Conservation (phyloP, 2,797 vertebrate genomes). For the Sebastes ruberrimus region DNA sequence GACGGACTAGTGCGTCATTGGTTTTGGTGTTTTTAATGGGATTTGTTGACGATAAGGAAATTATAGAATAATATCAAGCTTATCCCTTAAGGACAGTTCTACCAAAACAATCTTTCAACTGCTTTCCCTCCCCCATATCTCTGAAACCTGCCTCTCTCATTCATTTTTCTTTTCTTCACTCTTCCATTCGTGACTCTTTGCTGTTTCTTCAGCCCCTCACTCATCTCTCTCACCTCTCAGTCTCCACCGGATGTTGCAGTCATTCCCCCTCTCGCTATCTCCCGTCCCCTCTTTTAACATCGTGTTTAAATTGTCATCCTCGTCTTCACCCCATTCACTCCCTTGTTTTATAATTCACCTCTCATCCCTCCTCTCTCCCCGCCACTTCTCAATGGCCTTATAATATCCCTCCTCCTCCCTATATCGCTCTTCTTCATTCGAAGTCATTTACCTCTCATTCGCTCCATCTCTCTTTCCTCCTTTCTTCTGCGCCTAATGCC, state of each 20-base stretch:
- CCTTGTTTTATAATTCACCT: conserved; percentile 71
- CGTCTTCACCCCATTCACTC: conserved; percentile 58
- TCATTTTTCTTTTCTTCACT: background rate
- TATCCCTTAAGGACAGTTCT: background rate
- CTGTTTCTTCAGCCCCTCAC: background rate
- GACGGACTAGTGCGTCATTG: background rate
- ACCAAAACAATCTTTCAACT: background rate
- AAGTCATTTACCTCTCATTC: conserved; percentile 72
- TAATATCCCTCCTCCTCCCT: conserved; percentile 56
- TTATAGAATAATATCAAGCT: background rate
- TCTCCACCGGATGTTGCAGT: conserved; percentile 18
- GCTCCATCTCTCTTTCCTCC: conserved; percentile 51
- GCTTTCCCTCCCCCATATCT: background rate
- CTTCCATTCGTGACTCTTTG: background rate
- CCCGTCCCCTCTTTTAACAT: conserved; percentile 36
- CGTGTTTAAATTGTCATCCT: conserved; percentile 59
- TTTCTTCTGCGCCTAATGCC: conserved; percentile 62
- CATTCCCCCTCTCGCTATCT: conserved; percentile 2
- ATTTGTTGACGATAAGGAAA: background rate
- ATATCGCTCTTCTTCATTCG: conserved; percentile 19
- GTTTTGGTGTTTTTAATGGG: background rate
- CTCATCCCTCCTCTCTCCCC: conserved; percentile 40
- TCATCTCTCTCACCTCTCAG: conserved; percentile 21
- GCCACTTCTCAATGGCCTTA: conserved; percentile 51
- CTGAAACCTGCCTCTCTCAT: background rate